Percentiles rank a stretch among this genome's conserved stretches.
Conservation (phyloP, 2,797 vertebrate genomes). For the Thripadectes ignobilis region DNA sequence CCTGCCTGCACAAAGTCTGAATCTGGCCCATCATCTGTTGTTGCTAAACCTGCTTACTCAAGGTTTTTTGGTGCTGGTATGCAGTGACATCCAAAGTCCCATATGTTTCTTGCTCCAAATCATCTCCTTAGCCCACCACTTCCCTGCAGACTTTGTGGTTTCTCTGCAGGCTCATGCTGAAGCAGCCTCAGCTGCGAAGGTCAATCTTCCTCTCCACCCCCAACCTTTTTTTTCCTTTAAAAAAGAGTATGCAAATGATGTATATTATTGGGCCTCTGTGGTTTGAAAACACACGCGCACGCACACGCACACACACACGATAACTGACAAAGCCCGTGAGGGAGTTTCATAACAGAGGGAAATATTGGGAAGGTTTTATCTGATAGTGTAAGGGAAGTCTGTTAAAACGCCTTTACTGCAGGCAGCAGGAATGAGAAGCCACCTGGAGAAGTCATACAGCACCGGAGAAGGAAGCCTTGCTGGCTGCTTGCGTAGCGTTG, state of each 20-base stretch:
- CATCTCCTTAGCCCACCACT: not conserved
- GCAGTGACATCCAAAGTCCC: not conserved
- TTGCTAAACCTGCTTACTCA: not conserved
- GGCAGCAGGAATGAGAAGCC: constrained; percentile 36
- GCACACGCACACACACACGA: constrained; percentile 44
- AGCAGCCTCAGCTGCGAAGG: not conserved
- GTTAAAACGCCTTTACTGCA: constrained; percentile 50
- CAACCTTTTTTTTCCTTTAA: not conserved
- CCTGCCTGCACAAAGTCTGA: not conserved
- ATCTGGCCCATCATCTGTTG: not conserved
- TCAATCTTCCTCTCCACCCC: constrained; percentile 1
- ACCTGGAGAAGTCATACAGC: constrained; percentile 51
- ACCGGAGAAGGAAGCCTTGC: constrained; percentile 19
- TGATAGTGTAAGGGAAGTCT: constrained; percentile 64
- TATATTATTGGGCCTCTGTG: constrained; percentile 52
- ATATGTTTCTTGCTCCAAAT: not conserved
- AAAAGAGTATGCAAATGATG: constrained; percentile 43
- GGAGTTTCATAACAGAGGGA: constrained; percentile 61
- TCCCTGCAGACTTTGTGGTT: not conserved
- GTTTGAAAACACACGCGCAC: constrained; percentile 46
- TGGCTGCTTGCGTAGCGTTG: not conserved
- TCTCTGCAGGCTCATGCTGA: accelerated
- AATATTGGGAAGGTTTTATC: constrained; percentile 62
- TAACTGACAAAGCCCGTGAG: constrained; percentile 45
- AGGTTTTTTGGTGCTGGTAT: not conserved